These are phyloP conservation scores for Leptobrachium leishanense DNA, from an alignment of 2,113 vertebrate species.

Conservation along the genomic window DNA sequence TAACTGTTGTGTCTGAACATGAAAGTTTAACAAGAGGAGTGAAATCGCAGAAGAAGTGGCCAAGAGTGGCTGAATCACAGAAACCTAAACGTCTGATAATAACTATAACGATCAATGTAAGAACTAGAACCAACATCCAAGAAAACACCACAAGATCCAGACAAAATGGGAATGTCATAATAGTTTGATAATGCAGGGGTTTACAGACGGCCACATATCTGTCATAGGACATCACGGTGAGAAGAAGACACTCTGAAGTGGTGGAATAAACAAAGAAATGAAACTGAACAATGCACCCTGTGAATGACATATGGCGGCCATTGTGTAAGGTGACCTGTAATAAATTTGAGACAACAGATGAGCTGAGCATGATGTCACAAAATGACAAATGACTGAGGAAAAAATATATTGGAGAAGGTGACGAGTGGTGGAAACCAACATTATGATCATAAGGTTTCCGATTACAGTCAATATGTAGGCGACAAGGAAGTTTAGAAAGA, in stretches of 20 bases:
- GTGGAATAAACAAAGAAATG: not conserved
- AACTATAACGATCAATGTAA: not conserved
- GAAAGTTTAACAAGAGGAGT: constrained; percentile 1
- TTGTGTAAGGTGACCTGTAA: not conserved
- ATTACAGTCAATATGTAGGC: not conserved
- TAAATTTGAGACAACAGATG: not conserved
- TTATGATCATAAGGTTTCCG: not conserved
- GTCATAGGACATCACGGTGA: constrained; percentile 50
- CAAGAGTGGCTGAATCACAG: not conserved
- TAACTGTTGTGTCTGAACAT: not conserved
- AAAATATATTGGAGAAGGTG: constrained; percentile 11
- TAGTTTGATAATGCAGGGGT: constrained; percentile 45
- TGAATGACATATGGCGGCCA: not conserved
- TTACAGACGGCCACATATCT: constrained; percentile 52
- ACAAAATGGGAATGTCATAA: constrained; percentile 40
- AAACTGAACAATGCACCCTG: constrained; percentile 7
- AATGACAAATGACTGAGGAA: constrained; percentile 1
- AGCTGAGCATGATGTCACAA: not conserved
- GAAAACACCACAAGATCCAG: constrained; percentile 9
- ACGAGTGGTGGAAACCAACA: not conserved
- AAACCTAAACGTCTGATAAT: not conserved
- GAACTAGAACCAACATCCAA: constrained; percentile 30
- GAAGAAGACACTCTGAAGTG: constrained; percentile 6
- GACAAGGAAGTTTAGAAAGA: not conserved
- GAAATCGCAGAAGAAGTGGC: constrained; percentile 20